Evolutionary conservation across 2,888 invertebrate genomes (phyloP).

Genomic region (Lottia gigantea): DNA sequence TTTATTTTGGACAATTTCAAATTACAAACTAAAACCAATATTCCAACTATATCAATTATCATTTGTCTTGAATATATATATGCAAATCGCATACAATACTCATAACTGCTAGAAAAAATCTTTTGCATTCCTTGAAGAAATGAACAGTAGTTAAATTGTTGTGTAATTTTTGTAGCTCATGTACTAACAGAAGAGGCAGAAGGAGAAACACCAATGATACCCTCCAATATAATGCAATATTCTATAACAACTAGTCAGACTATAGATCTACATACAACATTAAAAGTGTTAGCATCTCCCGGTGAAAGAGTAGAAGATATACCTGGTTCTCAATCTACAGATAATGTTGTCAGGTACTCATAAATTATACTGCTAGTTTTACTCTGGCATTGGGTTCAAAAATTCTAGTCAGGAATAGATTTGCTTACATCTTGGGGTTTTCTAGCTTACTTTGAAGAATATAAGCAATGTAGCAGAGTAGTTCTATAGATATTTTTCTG

Average conservation of each 20-base stretch:
- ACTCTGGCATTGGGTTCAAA: neutral
- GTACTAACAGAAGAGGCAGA: slow-evolving; percentile 77
- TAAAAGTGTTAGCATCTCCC: slow-evolving; percentile 71
- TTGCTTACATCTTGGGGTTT: neutral
- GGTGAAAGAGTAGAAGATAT: slow-evolving; percentile 62
- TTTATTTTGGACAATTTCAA: too few relatives aligned
- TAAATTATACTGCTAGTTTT: neutral
- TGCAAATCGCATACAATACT: too few relatives aligned
- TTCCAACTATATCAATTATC: too few relatives aligned
- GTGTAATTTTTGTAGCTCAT: slow-evolving; percentile 71
- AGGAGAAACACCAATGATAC: slow-evolving; percentile 77
- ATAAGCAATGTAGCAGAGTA: too few relatives aligned
- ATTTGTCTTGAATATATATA: too few relatives aligned
- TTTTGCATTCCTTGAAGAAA: too few relatives aligned
- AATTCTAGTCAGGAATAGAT: neutral
- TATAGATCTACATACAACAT: slow-evolving; percentile 70
- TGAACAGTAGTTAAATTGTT: neutral
- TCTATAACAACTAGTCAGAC: slow-evolving; percentile 73
- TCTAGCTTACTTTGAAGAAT: too few relatives aligned
- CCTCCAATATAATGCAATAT: slow-evolving; percentile 76
- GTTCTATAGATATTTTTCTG: too few relatives aligned
- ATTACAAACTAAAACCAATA: too few relatives aligned
- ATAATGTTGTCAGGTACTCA: slow-evolving; percentile 73
- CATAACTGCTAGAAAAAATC: too few relatives aligned
- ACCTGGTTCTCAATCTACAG: slow-evolving; percentile 69